Base-by-base conservation (phyloP, 2,797 vertebrate species). In the Hozukius guyotensis region DNA sequence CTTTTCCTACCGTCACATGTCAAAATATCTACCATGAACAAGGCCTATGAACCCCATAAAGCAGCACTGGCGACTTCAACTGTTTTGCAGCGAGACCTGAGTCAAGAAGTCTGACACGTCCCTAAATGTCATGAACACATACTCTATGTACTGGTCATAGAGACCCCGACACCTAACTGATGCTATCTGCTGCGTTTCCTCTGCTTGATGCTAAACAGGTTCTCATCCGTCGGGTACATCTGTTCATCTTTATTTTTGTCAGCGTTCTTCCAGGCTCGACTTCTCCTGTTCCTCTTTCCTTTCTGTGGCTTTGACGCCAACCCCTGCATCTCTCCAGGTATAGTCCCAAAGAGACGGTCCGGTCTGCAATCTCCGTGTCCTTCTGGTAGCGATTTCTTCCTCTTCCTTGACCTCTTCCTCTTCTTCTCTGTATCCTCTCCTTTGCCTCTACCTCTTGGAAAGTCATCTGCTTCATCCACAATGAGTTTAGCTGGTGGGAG, bases 131-230 rank as follows among this genome's bases (percentile, higher is more conserved):
- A 1, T 31, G 27, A 62, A 61, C 14, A 24, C 38, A 27, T 16
- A 49, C 14, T 27, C 3, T 0, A 55, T 8, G 31, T 7, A 53
- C 16, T 20, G 42, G 29, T 71, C 46, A 34, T 14, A 3, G 29
- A 52, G 27, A 7, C 61, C 24, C n/a, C 46, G 22, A 20, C 56
- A 22, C 8, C 1, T 67, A 46, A 53, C 10, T 6, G 42, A 49
- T 65, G 67, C 53, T 88, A 88, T 88, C 82, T 89, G 5, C 63
- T 92, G 64, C 66, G 55, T 78, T 82, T 93, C 81, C 86, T 94
- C 80, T 96, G 95, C 88, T 96, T 96, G 80, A 96, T 96, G 60
- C 52, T 59, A 68, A 96, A 96, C 75, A 96, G 93, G 88, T 96
- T 92, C 83, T 96, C 95, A 27, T 96, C 94, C 0, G 81, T 73